Evolutionary conservation across 2,113 vertebrate species (phyloP), one percentile per base, ranked within the genome.

Genomic region (Cariama cristata): DNA sequence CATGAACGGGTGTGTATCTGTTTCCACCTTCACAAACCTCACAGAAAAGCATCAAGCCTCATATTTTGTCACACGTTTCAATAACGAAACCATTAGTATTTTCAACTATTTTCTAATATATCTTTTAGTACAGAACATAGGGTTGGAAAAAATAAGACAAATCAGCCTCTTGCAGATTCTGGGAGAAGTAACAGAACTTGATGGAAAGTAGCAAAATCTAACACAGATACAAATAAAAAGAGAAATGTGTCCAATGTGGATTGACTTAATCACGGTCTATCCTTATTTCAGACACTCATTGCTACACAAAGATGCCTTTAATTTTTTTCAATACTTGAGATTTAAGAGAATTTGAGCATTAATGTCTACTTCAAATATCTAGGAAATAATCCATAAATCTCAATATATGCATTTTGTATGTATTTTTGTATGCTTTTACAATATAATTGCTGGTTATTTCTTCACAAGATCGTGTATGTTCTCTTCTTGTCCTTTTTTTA

Each of bases 281-380:
- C 8, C 33, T 77, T 79, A 79, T 42, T 91, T 85, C 38, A 86
- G 21, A 79, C 4, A 66, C 8, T 52, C 12, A 33, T 26, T 52
- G 13, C 6, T 79, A 38, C 32, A 68, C 50, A 79, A 67, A 95
- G 44, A 74, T 79, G 38, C 86, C 75, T 93, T 95, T 7, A 67
- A 53, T 21, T 56, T 86, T 77, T 75, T 88, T 93, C 33, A 94
- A 68, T 71, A 90, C 11, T 81, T 87, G 56, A 74, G 45, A 83
- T 95, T 26, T 68, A 93, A 95, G 86, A n/a, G 32, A 74, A 93
- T 87, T 96, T 95, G 14, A 97, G 40, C 47, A 76, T 59, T 86
- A 90, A 9, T 68, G 69, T 55, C 79, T 30, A 76, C 72, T 75
- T 87, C 52, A 90, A 96, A 92, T 84, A 92, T 9, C 22, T 79